A percentile compares a stretch with the other conserved stretches of the same genome.
Conservation (phyloP, 2,797 vertebrate genomes). For the Spondyliosoma cantharus region DNA sequence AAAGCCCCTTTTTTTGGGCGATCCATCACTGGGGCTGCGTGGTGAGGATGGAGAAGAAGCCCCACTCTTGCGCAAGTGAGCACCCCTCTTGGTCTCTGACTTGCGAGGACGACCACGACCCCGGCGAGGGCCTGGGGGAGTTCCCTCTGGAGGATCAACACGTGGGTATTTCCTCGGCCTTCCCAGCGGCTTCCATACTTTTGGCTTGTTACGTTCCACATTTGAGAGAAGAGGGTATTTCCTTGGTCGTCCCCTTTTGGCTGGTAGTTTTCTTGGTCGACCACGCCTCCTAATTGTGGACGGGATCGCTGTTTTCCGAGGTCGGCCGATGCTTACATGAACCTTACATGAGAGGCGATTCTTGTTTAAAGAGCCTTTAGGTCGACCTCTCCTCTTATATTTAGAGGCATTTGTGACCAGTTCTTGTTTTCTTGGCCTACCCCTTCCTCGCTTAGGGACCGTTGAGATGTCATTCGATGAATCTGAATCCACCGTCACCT, state of each 20-base stretch:
- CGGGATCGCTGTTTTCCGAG: slow-evolving; percentile 48
- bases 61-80: slow-evolving; percentile 70
- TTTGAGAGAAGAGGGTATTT: slow-evolving; percentile 76
- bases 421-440: slow-evolving; percentile 65
- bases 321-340: slow-evolving; percentile 52
- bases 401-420: background rate
- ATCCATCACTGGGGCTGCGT: background rate
- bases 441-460: slow-evolving; percentile 43
- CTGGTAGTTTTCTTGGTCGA: slow-evolving; percentile 66
- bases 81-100: slow-evolving; percentile 72
- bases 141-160: slow-evolving; percentile 57
- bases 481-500: slow-evolving; percentile 9
- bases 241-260: slow-evolving; percentile 79
- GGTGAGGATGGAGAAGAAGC: background rate
- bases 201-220: slow-evolving; percentile 77
- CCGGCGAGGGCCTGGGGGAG: slow-evolving; percentile 53
- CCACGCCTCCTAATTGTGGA: slow-evolving; percentile 63
- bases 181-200: slow-evolving; percentile 83
- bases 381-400: slow-evolving; percentile 70
- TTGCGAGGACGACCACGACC: slow-evolving; percentile 83
- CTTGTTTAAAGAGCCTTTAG: slow-evolving; percentile 80
- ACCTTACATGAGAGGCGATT: slow-evolving; percentile 43
- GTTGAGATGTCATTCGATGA: slow-evolving; percentile 30
- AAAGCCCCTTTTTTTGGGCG: slow-evolving; percentile 70
- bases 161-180: slow-evolving; percentile 84